Evolutionary conservation across 1,140 invertebrate genomes (phyloP).

Genomic region (Ceratosolen fusciceps): DNA sequence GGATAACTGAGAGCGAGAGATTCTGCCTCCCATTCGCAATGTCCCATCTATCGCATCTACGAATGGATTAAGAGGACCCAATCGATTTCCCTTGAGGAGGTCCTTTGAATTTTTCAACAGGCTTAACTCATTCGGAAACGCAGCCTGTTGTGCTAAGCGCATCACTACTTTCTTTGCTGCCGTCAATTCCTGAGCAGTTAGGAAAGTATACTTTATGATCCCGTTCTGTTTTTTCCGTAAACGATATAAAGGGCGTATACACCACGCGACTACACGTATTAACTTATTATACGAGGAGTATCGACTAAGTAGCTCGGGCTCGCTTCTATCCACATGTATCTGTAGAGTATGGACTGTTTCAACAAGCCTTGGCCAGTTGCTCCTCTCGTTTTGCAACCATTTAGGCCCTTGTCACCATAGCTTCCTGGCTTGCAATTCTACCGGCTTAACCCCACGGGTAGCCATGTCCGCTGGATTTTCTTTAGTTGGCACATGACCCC

Average conservation of each 20-base stretch:
- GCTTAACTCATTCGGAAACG: not conserved
- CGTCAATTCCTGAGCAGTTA: not conserved
- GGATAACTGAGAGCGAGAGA: not conserved
- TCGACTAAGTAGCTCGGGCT: not conserved
- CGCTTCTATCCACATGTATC: not conserved
- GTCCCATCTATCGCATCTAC: not conserved
- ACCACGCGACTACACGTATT: not conserved
- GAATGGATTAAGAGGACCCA: not conserved
- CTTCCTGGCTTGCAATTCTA: not conserved
- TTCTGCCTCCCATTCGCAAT: not conserved
- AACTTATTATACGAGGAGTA: not conserved
- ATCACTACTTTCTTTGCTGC: not conserved
- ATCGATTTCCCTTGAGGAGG: not conserved
- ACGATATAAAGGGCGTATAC: too few relatives aligned
- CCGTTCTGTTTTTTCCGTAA: too few relatives aligned
- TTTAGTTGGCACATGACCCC: conserved; percentile 4
- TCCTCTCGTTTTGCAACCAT: not conserved
- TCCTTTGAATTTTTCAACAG: not conserved
- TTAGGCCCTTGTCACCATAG: conserved; percentile 17
- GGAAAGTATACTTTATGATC: too few relatives aligned
- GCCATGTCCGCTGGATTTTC: conserved; percentile 15
- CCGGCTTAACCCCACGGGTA: not conserved
- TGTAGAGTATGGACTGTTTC: not conserved
- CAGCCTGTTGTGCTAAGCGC: not conserved
- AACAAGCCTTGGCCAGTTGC: not conserved